Base-by-base conservation (phyloP, 2,888 invertebrate species). In the Synergus japonicus region DNA sequence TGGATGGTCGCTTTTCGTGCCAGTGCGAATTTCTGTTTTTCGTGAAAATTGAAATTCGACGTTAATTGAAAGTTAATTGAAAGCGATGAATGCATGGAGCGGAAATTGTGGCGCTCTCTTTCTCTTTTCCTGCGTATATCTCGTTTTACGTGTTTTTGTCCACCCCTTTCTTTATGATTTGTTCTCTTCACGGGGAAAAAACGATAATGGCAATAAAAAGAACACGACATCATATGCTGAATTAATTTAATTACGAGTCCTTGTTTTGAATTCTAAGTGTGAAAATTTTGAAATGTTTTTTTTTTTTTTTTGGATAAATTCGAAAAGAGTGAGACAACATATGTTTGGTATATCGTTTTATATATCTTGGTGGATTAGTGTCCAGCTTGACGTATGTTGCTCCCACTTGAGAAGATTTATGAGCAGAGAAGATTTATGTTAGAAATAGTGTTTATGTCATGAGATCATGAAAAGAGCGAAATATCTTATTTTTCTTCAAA, bases 301-400 rank as follows among this genome's bases (percentile, higher is more conserved):
- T 54, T 60, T 88, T 7, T 37, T 37, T 37, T 83, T 86, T 54
- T 60, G 87, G 78, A 77, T 87, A 0, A 85, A 86, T 65, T 66
- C 76, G 22, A 83, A 82, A 7, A 84, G 85, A 41, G 86, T 85
- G 76, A 37, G 7, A 4, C 4, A 37, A 77, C 81, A 9, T 82
- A 85, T 8, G 76, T 79, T 41, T 81, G 85, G n/a, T 87, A 82
- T 78, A 76, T 88, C 13, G 81, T 80, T 67, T 78, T 87, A 29
- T 88, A 87, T 81, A 87, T 87, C 64, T 87, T 87, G 29, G 87
- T 87, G 54, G 86, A 87, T 7, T 88, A 87, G 88, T 86, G 83
- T 77, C 86, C 86, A n/a, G 85, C 86, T 0, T 86, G 87, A 77
- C 84, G 84, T 77, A 86, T 77, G 12, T 85, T 88, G 76, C 69